Conservation (phyloP, 2,888 invertebrate species). For the Marasmarcha lunaedactyla region DNA sequence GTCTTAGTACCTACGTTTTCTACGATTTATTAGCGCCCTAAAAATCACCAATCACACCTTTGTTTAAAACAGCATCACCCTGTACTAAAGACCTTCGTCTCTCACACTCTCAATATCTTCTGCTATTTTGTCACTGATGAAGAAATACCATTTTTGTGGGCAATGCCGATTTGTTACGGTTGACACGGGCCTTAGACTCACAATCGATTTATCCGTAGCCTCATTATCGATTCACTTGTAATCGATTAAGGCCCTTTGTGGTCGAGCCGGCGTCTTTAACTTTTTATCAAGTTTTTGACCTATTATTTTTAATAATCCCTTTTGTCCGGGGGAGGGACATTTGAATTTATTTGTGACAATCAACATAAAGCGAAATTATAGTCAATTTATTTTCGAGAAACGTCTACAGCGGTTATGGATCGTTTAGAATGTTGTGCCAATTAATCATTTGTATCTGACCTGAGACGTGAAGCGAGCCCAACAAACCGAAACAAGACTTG, state of each 20-base stretch:
- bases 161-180: constrained; percentile 48
- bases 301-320: constrained; percentile 1
- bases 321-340: constrained; percentile 1
- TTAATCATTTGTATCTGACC: too few relatives aligned
- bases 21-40: too few relatives aligned
- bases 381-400: not conserved
- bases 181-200: constrained; percentile 45
- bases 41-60: too few relatives aligned
- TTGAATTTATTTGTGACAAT: constrained; percentile 1
- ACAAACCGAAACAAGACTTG: too few relatives aligned
- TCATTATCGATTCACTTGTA: constrained; percentile 51
- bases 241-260: constrained; percentile 58
- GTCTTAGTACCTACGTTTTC: too few relatives aligned
- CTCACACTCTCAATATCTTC: too few relatives aligned
- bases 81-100: too few relatives aligned
- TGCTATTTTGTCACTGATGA: constrained; percentile 34
- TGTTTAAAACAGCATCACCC: too few relatives aligned
- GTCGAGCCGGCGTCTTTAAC: constrained; percentile 42
- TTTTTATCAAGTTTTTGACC: constrained; percentile 19
- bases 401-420: too few relatives aligned
- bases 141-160: constrained; percentile 57
- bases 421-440: too few relatives aligned
- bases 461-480: too few relatives aligned
- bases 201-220: constrained; percentile 50
- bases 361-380: not conserved